phyloP scores from a whole-genome alignment of 2,797 vertebrate genomes.

The Manis javanica region DNA sequence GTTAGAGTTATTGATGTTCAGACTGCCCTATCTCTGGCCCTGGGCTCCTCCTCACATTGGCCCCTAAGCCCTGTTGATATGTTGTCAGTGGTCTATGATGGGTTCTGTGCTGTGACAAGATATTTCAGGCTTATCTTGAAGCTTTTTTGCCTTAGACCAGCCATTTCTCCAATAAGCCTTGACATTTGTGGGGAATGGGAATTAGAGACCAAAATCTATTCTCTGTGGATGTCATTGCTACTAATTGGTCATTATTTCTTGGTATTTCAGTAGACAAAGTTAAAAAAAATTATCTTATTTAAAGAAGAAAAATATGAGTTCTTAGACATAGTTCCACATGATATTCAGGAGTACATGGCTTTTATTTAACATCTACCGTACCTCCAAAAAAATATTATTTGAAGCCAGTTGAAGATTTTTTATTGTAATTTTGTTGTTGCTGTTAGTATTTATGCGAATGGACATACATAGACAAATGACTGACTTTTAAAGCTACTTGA shows the following conservation, averaged over 20 bases:
- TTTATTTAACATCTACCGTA: constrained; percentile 20
- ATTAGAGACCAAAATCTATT: neutral
- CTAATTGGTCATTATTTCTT: neutral
- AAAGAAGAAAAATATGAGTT: constrained; percentile 8
- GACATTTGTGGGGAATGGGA: neutral
- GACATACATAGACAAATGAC: neutral
- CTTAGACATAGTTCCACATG: neutral
- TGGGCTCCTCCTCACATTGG: neutral
- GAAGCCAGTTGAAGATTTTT: neutral
- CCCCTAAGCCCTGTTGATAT: neutral
- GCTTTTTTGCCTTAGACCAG: neutral
- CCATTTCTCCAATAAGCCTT: neutral
- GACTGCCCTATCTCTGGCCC: neutral
- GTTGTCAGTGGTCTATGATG: neutral
- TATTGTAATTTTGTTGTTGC: neutral
- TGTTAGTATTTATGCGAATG: neutral
- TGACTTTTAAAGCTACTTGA: neutral
- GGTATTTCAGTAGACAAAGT: neutral
- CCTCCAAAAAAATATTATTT: neutral
- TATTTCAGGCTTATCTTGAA: neutral
- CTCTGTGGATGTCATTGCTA: neutral
- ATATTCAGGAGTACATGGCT: neutral
- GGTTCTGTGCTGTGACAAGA: neutral
- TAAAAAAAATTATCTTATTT: neutral
- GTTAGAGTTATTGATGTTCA: neutral